Percentiles rank a stretch among this genome's conserved stretches.
phyloP scores from a whole-genome alignment of 1,140 invertebrate species.

The Papilio xuthus region DNA sequence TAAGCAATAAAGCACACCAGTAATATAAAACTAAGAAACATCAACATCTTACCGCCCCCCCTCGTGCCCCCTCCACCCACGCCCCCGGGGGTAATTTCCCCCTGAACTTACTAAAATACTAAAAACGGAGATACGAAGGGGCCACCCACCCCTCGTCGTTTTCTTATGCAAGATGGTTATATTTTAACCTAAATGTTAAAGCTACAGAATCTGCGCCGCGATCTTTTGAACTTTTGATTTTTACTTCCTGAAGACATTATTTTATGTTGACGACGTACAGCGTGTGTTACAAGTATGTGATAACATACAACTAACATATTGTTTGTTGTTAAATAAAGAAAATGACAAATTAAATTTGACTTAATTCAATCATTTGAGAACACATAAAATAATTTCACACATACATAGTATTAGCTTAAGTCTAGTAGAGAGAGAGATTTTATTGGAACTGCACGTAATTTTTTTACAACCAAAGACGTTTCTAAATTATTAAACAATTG shows the following conservation, averaged over 20 bases:
- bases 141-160: constrained; percentile 61
- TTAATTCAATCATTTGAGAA: not conserved
- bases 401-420: too few relatives aligned
- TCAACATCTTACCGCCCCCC: constrained; percentile 74
- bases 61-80: constrained; percentile 34
- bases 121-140: constrained; percentile 78
- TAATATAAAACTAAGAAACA: constrained; percentile 82
- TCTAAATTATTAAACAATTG: not conserved
- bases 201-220: constrained; percentile 54
- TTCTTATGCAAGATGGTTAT: constrained; percentile 81
- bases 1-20: constrained; percentile 78
- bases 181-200: constrained; percentile 80
- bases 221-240: constrained; percentile 46
- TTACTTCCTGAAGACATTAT: constrained; percentile 22
- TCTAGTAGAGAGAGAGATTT: too few relatives aligned
- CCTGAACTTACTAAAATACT: constrained; percentile 81
- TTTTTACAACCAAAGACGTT: not conserved
- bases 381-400: too few relatives aligned
- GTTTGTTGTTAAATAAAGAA: not conserved
- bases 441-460: too few relatives aligned
- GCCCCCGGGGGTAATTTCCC: constrained; percentile 66
- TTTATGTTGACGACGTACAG: not conserved
- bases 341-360: not conserved
- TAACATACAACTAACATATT: not conserved
- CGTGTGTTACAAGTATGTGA: not conserved